These are phyloP conservation scores for Gymnocheta viridis DNA, from an alignment of 2,888 invertebrate genomes.

Conservation along the genomic window DNA sequence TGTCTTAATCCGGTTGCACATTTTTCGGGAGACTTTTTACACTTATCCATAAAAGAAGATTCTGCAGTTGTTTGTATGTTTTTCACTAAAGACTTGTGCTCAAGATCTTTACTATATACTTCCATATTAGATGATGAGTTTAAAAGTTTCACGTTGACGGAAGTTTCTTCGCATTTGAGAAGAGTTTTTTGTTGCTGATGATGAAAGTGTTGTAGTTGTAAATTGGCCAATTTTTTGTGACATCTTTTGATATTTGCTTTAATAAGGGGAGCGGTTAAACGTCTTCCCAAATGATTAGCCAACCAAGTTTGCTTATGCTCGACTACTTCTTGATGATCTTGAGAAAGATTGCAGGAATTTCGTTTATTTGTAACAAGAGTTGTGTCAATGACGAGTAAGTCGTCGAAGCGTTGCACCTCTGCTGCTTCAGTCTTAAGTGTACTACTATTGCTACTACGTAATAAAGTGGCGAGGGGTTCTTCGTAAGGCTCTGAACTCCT, in stretches of 20 bases:
- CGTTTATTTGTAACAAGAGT: slow-evolving; percentile 23
- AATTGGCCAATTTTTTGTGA: slow-evolving; percentile 72
- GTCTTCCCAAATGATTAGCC: slow-evolving; percentile 73
- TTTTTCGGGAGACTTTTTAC: slow-evolving; percentile 61
- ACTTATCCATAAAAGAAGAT: slow-evolving; percentile 36
- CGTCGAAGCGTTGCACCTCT: slow-evolving; percentile 31
- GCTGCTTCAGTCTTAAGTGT: slow-evolving; percentile 53
- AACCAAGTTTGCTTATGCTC: slow-evolving; percentile 43
- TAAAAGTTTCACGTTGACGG: slow-evolving; percentile 56
- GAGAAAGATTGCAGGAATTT: slow-evolving; percentile 32
- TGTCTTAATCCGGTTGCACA: slow-evolving; percentile 39
- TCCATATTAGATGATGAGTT: slow-evolving; percentile 71
- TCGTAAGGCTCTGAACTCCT: slow-evolving; percentile 44
- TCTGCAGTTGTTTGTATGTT: slow-evolving; percentile 50
- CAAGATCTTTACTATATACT: slow-evolving; percentile 60
- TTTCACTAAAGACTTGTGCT: slow-evolving; percentile 52
- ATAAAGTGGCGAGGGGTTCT: slow-evolving; percentile 15
- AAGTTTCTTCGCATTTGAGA: slow-evolving; percentile 17
- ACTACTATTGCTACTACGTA: slow-evolving; percentile 32
- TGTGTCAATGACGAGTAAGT: slow-evolving; percentile 38
- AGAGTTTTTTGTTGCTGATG: background rate
- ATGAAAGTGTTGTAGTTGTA: slow-evolving; percentile 62
- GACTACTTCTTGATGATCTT: background rate
- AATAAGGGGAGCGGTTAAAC: slow-evolving; percentile 73
- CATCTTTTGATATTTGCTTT: slow-evolving; percentile 75